phyloP scores from a whole-genome alignment of 1,140 invertebrate genomes.

The Nautilus pompilius region DNA sequence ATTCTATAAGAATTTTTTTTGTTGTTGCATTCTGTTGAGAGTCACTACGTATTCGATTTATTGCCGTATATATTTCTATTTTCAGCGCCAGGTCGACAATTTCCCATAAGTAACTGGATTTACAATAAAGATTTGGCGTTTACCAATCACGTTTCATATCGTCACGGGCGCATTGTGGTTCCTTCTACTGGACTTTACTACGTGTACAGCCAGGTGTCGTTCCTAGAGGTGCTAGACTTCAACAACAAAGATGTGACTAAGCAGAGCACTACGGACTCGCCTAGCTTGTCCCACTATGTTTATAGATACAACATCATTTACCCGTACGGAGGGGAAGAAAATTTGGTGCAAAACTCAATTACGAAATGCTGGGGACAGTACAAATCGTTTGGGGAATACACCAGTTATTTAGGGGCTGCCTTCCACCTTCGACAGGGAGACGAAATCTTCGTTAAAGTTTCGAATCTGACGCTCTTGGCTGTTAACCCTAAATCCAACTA shows the following conservation, averaged over 20 bases:
- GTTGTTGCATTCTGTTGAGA: not conserved
- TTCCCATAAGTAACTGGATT: conserved; percentile 37
- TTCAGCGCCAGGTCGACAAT: conserved; percentile 41
- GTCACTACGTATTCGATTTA: not conserved
- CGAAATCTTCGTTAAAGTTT: conserved; percentile 48
- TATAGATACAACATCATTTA: conserved; percentile 48
- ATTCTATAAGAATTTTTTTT: not conserved
- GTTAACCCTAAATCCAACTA: conserved; percentile 41
- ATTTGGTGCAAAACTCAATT: conserved; percentile 44
- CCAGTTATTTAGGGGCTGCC: conserved; percentile 44
- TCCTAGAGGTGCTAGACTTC: conserved; percentile 32
- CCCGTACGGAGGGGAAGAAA: conserved; percentile 41
- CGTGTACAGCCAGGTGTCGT: conserved; percentile 44
- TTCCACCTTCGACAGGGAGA: conserved; percentile 39
- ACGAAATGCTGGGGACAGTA: conserved; percentile 43
- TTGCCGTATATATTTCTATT: not conserved
- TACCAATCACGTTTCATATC: conserved; percentile 32
- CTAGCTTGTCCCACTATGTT: conserved; percentile 40
- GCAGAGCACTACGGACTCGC: conserved; percentile 12
- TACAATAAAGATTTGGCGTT: conserved; percentile 38
- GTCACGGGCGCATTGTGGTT: conserved; percentile 41
- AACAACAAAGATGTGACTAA: conserved; percentile 15
- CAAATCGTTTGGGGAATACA: conserved; percentile 42
- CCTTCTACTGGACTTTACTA: conserved; percentile 40
- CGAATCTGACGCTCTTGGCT: conserved; percentile 39